phyloP scores from a whole-genome alignment of 2,888 invertebrate species.

The Agrotis ipsilon region DNA sequence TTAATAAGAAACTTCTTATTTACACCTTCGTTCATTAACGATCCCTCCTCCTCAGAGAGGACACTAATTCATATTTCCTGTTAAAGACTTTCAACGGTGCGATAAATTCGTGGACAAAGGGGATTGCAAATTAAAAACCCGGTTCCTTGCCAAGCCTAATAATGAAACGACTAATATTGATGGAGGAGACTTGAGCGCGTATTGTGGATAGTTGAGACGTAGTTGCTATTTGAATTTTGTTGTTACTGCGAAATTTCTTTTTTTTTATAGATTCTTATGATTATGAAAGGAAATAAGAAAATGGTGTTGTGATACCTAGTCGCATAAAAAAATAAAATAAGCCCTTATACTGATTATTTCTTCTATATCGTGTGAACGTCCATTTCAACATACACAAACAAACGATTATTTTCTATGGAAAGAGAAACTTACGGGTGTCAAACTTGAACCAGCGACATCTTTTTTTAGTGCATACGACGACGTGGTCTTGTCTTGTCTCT shows the following conservation, averaged over 20 bases:
- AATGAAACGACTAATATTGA: constrained; percentile 71
- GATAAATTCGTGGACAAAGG: constrained; percentile 86
- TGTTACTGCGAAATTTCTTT: accelerated
- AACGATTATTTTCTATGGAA: no score
- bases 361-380: no score
- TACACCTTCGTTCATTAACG: constrained; percentile 77
- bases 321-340: no score
- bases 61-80: constrained; percentile 87
- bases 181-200: constrained; percentile 68
- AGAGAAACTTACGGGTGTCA: no score
- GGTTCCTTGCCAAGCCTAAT: constrained; percentile 80
- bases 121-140: constrained; percentile 88
- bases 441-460: no score
- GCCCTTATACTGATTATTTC: no score
- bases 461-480: no score
- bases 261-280: not conserved
- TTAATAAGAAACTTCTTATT: constrained; percentile 69
- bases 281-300: not conserved
- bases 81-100: constrained; percentile 82
- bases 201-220: constrained; percentile 34
- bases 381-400: no score
- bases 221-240: not conserved
- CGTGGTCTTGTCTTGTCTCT: no score
- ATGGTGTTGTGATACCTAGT: no score
- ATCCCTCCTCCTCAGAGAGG: constrained; percentile 73